These are phyloP conservation scores for Genyomyrus donnyi DNA, from an alignment of 2,113 vertebrate species.

Conservation along the genomic window DNA sequence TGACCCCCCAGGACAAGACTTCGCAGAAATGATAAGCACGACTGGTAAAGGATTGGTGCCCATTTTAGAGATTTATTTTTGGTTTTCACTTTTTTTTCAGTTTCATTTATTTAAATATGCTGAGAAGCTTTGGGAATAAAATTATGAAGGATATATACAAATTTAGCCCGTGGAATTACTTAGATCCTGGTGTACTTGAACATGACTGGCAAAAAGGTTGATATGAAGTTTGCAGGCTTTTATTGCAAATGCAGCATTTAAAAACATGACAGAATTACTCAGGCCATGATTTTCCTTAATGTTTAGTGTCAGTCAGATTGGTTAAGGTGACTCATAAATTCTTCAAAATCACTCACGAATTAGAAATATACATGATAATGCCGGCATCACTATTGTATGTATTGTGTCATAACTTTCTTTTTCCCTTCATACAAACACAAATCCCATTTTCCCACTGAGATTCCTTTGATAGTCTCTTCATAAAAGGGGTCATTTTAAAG, in stretches of 20 bases:
- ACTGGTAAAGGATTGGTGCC: slow-evolving; percentile 65
- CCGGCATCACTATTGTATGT: not conserved
- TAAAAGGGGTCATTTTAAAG: not conserved
- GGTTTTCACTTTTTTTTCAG: not conserved
- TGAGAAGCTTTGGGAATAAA: not conserved
- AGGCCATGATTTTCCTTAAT: not conserved
- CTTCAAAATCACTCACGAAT: not conserved
- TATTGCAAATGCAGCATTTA: not conserved
- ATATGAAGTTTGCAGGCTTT: not conserved
- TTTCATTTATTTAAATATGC: not conserved
- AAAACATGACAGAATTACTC: not conserved
- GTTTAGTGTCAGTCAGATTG: not conserved
- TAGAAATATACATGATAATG: not conserved
- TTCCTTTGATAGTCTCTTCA: not conserved
- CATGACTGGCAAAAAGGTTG: not conserved
- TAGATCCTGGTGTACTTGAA: not conserved
- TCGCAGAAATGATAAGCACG: slow-evolving; percentile 63
- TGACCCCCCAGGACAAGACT: slow-evolving; percentile 68
- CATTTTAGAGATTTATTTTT: slow-evolving; percentile 35
- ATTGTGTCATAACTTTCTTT: not conserved
- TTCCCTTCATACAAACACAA: not conserved
- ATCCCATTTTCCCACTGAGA: not conserved
- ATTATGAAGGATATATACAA: not conserved
- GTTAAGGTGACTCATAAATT: not conserved
- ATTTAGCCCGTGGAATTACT: not conserved